These are phyloP conservation scores for Rynchops niger DNA, from an alignment of 2,113 vertebrate species.

Conservation along the genomic window DNA sequence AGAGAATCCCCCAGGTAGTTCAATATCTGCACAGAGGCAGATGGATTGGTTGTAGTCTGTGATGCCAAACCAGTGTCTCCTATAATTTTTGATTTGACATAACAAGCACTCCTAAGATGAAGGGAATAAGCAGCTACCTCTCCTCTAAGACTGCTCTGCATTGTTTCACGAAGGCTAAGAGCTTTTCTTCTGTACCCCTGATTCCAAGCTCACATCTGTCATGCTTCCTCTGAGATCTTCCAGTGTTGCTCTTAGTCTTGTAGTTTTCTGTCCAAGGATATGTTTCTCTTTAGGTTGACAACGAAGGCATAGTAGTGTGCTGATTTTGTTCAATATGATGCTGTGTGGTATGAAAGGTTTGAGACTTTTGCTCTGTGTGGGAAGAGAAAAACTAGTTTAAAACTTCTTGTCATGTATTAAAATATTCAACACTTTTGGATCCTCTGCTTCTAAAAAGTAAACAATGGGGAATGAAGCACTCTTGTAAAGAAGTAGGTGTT, in stretches of 20 bases:
- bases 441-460: conserved; percentile 20
- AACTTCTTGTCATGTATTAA: background rate
- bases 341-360: background rate
- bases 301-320: background rate
- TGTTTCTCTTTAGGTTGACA: background rate
- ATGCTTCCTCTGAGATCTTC: background rate
- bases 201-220: background rate
- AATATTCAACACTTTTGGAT: background rate
- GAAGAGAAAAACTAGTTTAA: background rate
- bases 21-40: background rate
- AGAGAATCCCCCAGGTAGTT: background rate
- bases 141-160: background rate
- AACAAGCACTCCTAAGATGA: background rate
- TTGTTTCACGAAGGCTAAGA: background rate
- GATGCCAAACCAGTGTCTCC: conserved; percentile 1
- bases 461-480: conserved; percentile 25
- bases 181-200: background rate
- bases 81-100: background rate
- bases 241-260: background rate
- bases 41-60: background rate
- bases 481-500: conserved; percentile 35
- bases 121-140: background rate
- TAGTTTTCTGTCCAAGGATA: background rate
- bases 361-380: background rate
- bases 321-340: background rate